Conservation (phyloP, 2,797 vertebrate genomes). For the Gallinago solitaria region DNA sequence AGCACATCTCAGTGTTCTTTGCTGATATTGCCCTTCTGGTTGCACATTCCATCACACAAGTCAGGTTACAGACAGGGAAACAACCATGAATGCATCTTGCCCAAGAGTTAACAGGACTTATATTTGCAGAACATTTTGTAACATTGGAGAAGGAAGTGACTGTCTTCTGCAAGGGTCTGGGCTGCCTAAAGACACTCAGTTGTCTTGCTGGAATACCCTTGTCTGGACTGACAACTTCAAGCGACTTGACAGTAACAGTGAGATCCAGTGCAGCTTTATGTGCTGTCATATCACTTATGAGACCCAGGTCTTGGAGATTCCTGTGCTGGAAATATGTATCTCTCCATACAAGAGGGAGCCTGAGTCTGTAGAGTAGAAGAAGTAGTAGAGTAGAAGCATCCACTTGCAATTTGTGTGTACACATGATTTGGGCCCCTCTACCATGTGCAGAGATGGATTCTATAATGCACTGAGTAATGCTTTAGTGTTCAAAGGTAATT, state of each 20-base stretch:
- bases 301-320: background rate
- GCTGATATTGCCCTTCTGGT: background rate
- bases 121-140: background rate
- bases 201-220: background rate
- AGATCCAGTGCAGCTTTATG: background rate
- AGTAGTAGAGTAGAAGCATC: background rate
- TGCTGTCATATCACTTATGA: background rate
- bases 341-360: background rate
- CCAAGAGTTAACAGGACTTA: background rate
- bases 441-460: background rate
- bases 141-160: background rate
- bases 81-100: background rate
- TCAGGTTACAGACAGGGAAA: background rate
- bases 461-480: background rate
- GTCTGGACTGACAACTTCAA: background rate
- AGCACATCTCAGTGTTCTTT: slow-evolving; percentile 7
- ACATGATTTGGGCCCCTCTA: background rate
- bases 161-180: background rate
- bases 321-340: background rate
- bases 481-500: background rate
- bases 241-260: background rate
- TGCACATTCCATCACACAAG: background rate
- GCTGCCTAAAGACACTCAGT: background rate
- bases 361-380: background rate
- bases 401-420: background rate